phyloP scores from a whole-genome alignment of 2,113 vertebrate genomes.

The Ophthalmotilapia sp. region DNA sequence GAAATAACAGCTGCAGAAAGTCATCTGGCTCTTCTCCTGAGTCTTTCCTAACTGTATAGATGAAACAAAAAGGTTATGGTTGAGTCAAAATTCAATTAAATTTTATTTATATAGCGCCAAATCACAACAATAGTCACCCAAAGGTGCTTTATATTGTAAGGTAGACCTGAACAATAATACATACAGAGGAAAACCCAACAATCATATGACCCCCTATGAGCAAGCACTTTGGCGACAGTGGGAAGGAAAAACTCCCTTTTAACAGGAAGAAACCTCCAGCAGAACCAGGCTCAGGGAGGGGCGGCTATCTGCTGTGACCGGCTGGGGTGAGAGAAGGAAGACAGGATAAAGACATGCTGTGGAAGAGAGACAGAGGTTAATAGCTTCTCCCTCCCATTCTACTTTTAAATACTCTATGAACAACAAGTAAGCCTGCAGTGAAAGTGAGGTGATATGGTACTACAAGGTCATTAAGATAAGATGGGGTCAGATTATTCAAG shows the following conservation, averaged over 20 bases:
- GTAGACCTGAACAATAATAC: not conserved
- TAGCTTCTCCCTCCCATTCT: not conserved
- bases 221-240: not conserved
- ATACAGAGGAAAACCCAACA: not conserved
- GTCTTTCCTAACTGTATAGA: not conserved
- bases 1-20: not conserved
- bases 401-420: not conserved
- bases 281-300: not conserved
- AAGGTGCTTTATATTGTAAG: not conserved
- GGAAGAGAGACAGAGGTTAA: not conserved
- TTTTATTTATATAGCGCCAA: not conserved
- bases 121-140: not conserved
- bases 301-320: not conserved
- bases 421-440: not conserved
- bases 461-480: not conserved
- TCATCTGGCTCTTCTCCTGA: not conserved
- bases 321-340: not conserved
- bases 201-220: not conserved
- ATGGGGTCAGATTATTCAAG: not conserved
- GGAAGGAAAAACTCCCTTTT: not conserved
- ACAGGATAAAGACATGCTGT: not conserved
- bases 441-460: not conserved
- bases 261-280: fast-evolving
- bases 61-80: not conserved
- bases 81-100: not conserved